A percentile compares a stretch with the other conserved stretches of the same genome.
These are phyloP conservation scores for Pipistrellus pipistrellus DNA, from an alignment of 2,797 vertebrate genomes.

Conservation along the genomic window DNA sequence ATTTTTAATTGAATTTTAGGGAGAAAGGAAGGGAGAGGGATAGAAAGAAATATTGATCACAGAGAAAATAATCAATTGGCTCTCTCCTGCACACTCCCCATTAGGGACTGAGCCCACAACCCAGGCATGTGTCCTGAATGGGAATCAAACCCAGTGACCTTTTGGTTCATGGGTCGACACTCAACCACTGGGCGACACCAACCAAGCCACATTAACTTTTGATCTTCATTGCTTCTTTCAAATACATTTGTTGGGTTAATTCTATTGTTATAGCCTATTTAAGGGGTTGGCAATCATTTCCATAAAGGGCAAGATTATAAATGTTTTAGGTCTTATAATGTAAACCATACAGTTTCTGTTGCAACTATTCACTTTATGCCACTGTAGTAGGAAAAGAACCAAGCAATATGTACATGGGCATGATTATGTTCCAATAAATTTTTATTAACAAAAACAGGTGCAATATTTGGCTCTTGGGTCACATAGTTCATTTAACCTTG, in stretches of 20 bases:
- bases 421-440: not conserved
- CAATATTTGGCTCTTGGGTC: not conserved
- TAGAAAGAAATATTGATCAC: too few relatives aligned
- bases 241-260: not conserved
- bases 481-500: not conserved
- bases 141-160: too few relatives aligned
- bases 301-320: not conserved
- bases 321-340: not conserved
- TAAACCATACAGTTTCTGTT: not conserved
- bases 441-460: slow-evolving; percentile 7
- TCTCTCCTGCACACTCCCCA: too few relatives aligned
- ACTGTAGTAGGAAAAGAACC: not conserved
- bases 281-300: not conserved
- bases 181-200: too few relatives aligned
- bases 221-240: not conserved
- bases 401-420: not conserved
- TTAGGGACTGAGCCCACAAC: too few relatives aligned
- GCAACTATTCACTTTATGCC: not conserved
- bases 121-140: too few relatives aligned
- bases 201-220: not conserved
- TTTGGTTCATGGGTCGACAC: too few relatives aligned
- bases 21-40: too few relatives aligned
- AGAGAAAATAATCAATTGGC: too few relatives aligned
- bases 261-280: not conserved
- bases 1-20: too few relatives aligned